A percentile compares a stretch with the other conserved stretches of the same genome.
These are phyloP conservation scores for Crocodylus rhombifer DNA, from an alignment of 2,797 vertebrate genomes.

Conservation along the genomic window DNA sequence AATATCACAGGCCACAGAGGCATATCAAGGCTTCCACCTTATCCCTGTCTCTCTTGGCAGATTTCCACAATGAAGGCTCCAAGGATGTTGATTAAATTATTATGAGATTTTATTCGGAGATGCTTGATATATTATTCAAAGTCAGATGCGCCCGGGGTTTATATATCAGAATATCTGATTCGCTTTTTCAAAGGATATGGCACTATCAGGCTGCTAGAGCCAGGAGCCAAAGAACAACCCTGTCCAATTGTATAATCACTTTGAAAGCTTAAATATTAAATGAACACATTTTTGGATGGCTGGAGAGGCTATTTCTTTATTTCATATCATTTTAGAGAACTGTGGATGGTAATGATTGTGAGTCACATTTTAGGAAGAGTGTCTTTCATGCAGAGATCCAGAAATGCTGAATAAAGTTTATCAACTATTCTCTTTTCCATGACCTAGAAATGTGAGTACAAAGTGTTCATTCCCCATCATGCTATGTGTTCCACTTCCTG, in stretches of 20 bases:
- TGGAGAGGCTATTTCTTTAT: constrained; percentile 27
- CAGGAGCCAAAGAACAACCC: constrained; percentile 31
- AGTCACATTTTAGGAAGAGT: constrained; percentile 7
- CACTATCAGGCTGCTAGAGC: constrained; percentile 3
- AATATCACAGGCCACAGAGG: not conserved
- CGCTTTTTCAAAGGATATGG: constrained; percentile 24
- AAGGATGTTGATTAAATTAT: constrained; percentile 23
- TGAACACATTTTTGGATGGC: constrained; percentile 14
- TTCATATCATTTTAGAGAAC: constrained; percentile 39
- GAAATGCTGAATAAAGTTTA: not conserved
- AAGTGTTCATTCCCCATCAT: not conserved
- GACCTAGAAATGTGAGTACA: not conserved
- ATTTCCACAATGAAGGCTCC: not conserved
- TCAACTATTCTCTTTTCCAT: not conserved
- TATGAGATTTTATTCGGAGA: constrained; percentile 38
- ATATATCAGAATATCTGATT: constrained; percentile 25
- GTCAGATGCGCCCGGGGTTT: constrained; percentile 8
- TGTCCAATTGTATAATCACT: constrained; percentile 20
- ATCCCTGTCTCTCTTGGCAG: not conserved
- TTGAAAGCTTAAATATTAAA: constrained; percentile 62
- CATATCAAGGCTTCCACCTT: not conserved
- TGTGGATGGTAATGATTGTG: not conserved
- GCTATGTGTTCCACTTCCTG: not conserved
- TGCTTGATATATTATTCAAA: constrained; percentile 40
- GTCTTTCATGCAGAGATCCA: not conserved